phyloP scores from a whole-genome alignment of 2,888 invertebrate genomes.

The Andricus quercusramuli region DNA sequence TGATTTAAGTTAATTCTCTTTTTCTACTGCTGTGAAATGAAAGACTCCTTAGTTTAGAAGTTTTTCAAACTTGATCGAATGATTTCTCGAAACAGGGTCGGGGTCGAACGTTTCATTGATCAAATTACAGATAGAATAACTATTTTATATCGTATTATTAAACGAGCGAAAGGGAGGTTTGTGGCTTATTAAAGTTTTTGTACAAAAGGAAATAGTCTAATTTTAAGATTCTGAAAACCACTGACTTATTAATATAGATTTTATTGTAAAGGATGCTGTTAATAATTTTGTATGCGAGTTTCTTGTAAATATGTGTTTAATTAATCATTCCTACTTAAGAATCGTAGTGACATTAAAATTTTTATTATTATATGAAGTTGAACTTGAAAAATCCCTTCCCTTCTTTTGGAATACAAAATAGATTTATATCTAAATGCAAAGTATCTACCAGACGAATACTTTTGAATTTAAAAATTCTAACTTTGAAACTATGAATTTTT shows the following conservation, averaged over 20 bases:
- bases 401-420: background rate
- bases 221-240: conserved; percentile 26
- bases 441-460: too few species aligned
- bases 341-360: conserved; percentile 28
- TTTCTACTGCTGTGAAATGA: conserved; percentile 13
- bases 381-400: background rate
- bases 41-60: background rate
- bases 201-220: conserved; percentile 29
- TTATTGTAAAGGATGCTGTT: conserved; percentile 35
- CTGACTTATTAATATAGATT: conserved; percentile 37
- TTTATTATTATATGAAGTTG: conserved; percentile 6
- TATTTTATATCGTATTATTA: background rate
- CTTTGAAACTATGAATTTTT: too few species aligned
- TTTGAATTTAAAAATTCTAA: too few species aligned
- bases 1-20: background rate
- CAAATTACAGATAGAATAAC: background rate
- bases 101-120: conserved; percentile 8
- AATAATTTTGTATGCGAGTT: conserved; percentile 16
- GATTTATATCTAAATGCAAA: background rate
- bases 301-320: conserved; percentile 25
- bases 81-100: background rate
- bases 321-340: background rate
- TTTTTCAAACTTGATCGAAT: conserved; percentile 3
- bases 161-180: background rate
- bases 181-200: conserved; percentile 23